Evolutionary conservation across 2,888 invertebrate genomes (phyloP).

Genomic region (Heliconius aoede): DNA sequence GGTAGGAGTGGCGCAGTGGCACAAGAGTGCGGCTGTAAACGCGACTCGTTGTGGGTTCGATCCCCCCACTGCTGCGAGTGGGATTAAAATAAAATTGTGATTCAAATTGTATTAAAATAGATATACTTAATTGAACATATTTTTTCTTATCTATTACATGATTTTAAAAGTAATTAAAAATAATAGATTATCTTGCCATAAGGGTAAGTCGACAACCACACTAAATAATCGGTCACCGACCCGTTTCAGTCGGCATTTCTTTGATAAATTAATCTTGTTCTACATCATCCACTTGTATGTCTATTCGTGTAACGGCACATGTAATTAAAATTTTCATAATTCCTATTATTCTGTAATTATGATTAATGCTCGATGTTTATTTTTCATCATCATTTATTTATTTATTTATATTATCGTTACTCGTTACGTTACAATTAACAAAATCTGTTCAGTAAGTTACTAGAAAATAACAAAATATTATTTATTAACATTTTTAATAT

Average conservation of each 20-base stretch:
- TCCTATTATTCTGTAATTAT: neutral
- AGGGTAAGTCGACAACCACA: neutral
- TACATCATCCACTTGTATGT: constrained; percentile 3
- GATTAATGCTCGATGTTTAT: neutral
- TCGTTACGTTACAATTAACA: no score
- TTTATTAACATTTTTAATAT: neutral
- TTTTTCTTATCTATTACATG: neutral
- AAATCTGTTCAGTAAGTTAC: no score
- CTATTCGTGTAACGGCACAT: constrained; percentile 17
- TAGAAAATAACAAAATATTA: neutral
- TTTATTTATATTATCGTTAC: neutral
- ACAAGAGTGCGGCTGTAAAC: no score
- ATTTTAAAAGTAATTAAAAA: constrained; percentile 2
- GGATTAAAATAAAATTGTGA: neutral
- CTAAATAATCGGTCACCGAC: constrained; percentile 34
- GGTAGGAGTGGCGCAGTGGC: no score
- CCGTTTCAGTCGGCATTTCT: constrained; percentile 34
- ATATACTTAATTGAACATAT: neutral
- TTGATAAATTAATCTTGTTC: constrained; percentile 33
- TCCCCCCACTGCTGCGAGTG: no score
- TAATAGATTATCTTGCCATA: neutral
- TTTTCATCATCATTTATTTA: no score
- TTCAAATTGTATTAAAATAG: no score
- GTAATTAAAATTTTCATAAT: constrained; percentile 10
- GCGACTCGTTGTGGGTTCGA: no score